These are phyloP conservation scores for Megaptera novaeangliae DNA, from an alignment of 2,113 vertebrate genomes.

Conservation along the genomic window DNA sequence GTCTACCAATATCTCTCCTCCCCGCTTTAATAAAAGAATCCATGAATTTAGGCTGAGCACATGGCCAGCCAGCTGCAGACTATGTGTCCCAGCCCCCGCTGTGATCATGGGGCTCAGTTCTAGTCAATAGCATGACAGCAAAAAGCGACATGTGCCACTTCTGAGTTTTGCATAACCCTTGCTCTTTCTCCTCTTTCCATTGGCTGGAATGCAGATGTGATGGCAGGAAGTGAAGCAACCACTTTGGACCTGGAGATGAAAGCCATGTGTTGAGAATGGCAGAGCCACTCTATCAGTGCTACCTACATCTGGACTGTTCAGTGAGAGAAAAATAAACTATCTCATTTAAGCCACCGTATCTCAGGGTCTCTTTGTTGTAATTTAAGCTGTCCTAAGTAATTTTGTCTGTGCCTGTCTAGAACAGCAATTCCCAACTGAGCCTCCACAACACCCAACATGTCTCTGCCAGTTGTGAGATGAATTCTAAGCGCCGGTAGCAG, in stretches of 20 bases:
- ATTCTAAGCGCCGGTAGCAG: background rate
- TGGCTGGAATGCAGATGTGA: background rate
- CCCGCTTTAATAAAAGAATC: background rate
- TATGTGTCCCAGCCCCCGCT: no score
- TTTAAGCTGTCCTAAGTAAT: background rate
- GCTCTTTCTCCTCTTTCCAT: background rate
- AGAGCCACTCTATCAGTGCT: background rate
- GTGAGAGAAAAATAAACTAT: background rate
- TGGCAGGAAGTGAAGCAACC: background rate
- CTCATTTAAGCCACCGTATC: background rate
- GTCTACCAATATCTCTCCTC: background rate
- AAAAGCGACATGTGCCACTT: background rate
- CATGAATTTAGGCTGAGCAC: background rate
- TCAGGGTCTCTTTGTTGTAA: background rate
- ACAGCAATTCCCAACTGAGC: background rate
- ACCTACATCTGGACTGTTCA: background rate
- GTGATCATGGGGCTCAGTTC: background rate
- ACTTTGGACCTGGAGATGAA: background rate
- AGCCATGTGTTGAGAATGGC: background rate
- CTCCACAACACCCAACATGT: background rate
- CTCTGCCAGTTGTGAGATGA: background rate
- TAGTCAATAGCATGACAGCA: accelerated
- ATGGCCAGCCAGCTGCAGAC: background rate
- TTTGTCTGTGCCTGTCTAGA: background rate
- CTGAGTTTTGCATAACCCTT: background rate